Evolutionary conservation across 2,113 vertebrate genomes (phyloP), one percentile per base, ranked within the genome.

Genomic region (Clarias macrocephalus): DNA sequence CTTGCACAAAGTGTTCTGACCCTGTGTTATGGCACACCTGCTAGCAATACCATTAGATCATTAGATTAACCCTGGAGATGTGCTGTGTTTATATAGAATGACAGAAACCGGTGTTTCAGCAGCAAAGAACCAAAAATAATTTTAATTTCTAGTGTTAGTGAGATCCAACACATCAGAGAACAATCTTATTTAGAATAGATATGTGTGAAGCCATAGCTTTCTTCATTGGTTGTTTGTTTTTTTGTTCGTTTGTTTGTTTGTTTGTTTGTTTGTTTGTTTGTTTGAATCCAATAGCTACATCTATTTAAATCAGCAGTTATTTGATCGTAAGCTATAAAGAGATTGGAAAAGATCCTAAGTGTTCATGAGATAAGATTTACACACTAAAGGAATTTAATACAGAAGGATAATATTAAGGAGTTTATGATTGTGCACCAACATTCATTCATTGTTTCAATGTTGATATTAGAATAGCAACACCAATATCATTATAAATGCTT

Each of bases 1-100:
- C 21, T 21, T 57, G 48, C 65, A 83, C 65, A 59, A 19, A 86
- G 54, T 28, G 42, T 19, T 65, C 57, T 65, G 60, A 42, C 75
- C n/a, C 42, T 56, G 42, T 30, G 66, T 37, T 42, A 48, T 25
- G 21, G 73, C 73, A 21, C 42, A 76, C 1, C 70, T 21, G 33
- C 21, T 52, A 52, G 42, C 23, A 52, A 52, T 15, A 76, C n/a
- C 42, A n/a, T 73, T 10, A 42, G 8, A 52, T n/a, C n/a, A n/a
- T n/a, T n/a, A 5, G 37, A n/a, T 76, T 76, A 76, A 15, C 10
- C 23, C 23, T 76, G 11, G 11, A 52, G 4, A 15, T 12, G 1
- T 76, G 37, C 19, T 52, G 42, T 76, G 42, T 76, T 73, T 73
- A 73, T 73, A 33, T 48, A 73, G 48, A 73, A 73, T 73, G 37